These are phyloP conservation scores for Leptopilina syphax DNA, from an alignment of 2,888 invertebrate species.

Conservation along the genomic window DNA sequence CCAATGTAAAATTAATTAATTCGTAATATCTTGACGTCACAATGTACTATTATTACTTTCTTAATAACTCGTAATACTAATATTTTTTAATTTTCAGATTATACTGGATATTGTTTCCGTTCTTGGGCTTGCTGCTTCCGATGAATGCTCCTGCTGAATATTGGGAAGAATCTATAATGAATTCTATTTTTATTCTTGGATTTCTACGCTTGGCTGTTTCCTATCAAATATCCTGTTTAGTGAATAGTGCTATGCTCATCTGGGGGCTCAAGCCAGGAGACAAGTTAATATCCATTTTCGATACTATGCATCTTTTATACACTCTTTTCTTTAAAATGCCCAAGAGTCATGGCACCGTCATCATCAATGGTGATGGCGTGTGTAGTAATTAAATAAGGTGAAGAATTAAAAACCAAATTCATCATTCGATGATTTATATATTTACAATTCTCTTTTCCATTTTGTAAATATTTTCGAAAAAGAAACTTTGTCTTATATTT, in stretches of 20 bases:
- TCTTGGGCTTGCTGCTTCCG: constrained; percentile 84
- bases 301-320: constrained; percentile 63
- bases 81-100: constrained; percentile 78
- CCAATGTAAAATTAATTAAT: too few relatives aligned
- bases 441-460: too few relatives aligned
- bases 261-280: constrained; percentile 86
- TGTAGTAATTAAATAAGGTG: constrained; percentile 51
- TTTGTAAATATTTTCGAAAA: too few relatives aligned
- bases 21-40: too few relatives aligned
- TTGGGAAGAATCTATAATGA: constrained; percentile 84
- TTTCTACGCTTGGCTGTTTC: constrained; percentile 83
- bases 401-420: constrained; percentile 21
- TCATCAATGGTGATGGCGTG: constrained; percentile 65
- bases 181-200: constrained; percentile 83
- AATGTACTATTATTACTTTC: too few relatives aligned
- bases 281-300: constrained; percentile 80
- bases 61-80: too few relatives aligned
- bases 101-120: constrained; percentile 83
- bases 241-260: constrained; percentile 85
- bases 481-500: too few relatives aligned
- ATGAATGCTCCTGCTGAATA: constrained; percentile 88
- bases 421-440: constrained; percentile 19
- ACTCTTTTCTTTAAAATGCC: constrained; percentile 69
- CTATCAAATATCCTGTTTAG: constrained; percentile 83
- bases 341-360: constrained; percentile 68